A percentile compares a stretch with the other conserved stretches of the same genome.
These are phyloP conservation scores for Axis porcinus DNA, from an alignment of 2,113 vertebrate species.

Conservation along the genomic window DNA sequence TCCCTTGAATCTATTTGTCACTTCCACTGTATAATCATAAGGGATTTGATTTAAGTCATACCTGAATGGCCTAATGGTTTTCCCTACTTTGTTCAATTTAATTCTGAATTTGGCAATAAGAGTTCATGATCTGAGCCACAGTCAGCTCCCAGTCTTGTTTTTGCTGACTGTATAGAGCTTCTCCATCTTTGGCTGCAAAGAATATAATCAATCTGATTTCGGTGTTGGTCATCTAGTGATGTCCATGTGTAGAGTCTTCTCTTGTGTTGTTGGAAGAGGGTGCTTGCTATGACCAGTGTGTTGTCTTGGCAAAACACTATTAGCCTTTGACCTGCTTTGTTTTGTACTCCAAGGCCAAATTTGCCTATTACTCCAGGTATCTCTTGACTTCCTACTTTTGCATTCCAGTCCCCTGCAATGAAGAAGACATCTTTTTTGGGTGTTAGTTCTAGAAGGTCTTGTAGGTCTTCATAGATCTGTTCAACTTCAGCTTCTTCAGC, in stretches of 20 bases:
- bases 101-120: neutral
- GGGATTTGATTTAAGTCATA: too few species aligned
- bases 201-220: neutral
- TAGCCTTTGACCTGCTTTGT: neutral
- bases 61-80: too few species aligned
- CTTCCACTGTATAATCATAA: too few species aligned
- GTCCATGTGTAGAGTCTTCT: neutral
- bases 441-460: neutral
- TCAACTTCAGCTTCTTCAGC: neutral
- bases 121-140: neutral
- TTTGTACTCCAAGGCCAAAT: neutral
- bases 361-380: neutral
- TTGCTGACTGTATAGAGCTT: neutral
- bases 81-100: neutral
- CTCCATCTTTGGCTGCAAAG: neutral
- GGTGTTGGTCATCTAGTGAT: neutral
- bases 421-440: neutral
- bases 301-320: neutral
- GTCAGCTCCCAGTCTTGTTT: neutral
- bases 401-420: neutral
- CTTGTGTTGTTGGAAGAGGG: neutral
- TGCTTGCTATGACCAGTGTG: neutral
- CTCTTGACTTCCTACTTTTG: neutral
- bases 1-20: too few species aligned
- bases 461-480: neutral